These are phyloP conservation scores for Pogonophryne albipinna DNA, from an alignment of 2,797 vertebrate genomes.

Conservation along the genomic window DNA sequence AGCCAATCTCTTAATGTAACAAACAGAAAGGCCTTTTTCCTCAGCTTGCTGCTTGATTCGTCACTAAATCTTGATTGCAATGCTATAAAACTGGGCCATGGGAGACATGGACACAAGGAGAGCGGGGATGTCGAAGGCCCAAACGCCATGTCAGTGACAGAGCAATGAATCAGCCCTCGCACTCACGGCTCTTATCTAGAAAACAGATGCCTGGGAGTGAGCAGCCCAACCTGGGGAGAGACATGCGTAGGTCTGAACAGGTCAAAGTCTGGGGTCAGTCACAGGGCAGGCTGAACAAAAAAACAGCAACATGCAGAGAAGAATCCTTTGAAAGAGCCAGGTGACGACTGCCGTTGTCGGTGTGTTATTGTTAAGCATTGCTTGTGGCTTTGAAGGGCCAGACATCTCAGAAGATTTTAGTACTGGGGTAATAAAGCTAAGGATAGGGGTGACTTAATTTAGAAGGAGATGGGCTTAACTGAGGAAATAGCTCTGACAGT, in stretches of 20 bases:
- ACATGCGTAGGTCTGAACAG: slow-evolving; percentile 56
- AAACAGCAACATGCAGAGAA: slow-evolving; percentile 30
- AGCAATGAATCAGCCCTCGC: slow-evolving; percentile 78
- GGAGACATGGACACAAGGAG: slow-evolving; percentile 58
- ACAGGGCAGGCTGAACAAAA: slow-evolving; percentile 59
- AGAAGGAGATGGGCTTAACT: slow-evolving; percentile 15
- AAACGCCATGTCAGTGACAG: slow-evolving; percentile 70
- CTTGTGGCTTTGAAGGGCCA: slow-evolving; percentile 39
- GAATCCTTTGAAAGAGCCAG: slow-evolving; percentile 40
- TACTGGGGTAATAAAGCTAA: slow-evolving; percentile 41
- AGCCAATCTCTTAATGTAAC: slow-evolving; percentile 78
- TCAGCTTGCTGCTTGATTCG: slow-evolving; percentile 65
- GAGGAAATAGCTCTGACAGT: background rate
- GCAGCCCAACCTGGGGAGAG: slow-evolving; percentile 47
- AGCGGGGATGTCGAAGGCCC: slow-evolving; percentile 62
- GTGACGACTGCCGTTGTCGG: slow-evolving; percentile 21
- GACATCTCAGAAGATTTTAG: slow-evolving; percentile 32
- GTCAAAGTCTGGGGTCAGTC: slow-evolving; percentile 66
- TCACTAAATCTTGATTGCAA: slow-evolving; percentile 76
- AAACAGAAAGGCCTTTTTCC: slow-evolving; percentile 70
- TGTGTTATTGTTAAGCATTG: slow-evolving; percentile 43
- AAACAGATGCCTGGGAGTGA: slow-evolving; percentile 81
- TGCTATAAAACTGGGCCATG: slow-evolving; percentile 61
- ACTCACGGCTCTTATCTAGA: slow-evolving; percentile 71
- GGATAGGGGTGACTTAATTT: slow-evolving; percentile 5